These are phyloP conservation scores for Corythornis vintsioides DNA, from an alignment of 2,113 vertebrate genomes.

Conservation along the genomic window DNA sequence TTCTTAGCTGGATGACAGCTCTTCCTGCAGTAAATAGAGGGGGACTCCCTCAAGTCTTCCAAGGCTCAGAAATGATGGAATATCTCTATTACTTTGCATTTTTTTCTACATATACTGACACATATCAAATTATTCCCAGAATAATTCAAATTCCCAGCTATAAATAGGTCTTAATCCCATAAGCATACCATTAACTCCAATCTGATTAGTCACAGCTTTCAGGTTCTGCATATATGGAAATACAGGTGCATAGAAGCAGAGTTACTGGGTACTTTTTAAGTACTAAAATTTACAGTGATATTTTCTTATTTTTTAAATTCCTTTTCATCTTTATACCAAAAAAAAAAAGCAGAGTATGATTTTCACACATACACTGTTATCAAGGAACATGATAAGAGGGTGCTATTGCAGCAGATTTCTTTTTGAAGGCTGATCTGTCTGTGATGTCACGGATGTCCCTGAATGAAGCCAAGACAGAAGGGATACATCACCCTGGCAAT, in stretches of 20 bases:
- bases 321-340: neutral
- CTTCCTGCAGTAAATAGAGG: neutral
- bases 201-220: neutral
- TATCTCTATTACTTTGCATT: neutral
- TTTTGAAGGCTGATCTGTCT: neutral
- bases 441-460: slow-evolving; percentile 23
- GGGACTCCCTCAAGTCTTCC: neutral
- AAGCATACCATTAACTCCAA: neutral
- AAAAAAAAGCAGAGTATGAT: neutral
- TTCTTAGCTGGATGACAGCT: neutral
- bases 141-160: neutral
- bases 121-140: neutral
- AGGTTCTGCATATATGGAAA: neutral
- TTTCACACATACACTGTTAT: neutral
- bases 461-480: neutral
- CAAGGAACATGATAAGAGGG: neutral
- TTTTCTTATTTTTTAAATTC: neutral
- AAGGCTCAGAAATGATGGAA: neutral
- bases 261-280: neutral
- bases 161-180: neutral
- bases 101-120: neutral
- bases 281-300: neutral
- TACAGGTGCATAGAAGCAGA: neutral
- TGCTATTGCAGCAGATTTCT: neutral
- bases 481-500: neutral